Evolutionary conservation across 1,140 invertebrate genomes (phyloP).

Genomic region (Hycleus cichorii): DNA sequence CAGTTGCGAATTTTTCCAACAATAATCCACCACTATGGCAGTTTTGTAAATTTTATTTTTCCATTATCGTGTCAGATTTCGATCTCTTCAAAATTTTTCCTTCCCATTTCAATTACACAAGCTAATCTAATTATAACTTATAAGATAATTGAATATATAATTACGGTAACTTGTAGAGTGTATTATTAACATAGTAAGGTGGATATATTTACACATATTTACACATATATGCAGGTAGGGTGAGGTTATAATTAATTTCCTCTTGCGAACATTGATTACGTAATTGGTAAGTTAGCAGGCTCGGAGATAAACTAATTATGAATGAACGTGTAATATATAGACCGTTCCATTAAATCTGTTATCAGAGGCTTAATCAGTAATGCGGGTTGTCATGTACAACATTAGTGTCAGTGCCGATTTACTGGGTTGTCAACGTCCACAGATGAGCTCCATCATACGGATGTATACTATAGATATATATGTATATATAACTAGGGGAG

Average conservation of each 20-base stretch:
- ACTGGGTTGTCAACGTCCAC: conserved; percentile 30
- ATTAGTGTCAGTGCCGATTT: conserved; percentile 36
- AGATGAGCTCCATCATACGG: conserved; percentile 25
- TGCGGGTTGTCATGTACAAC: conserved; percentile 37
- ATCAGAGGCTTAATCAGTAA: conserved; percentile 27
- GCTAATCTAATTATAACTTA: too few species aligned
- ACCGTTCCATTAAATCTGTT: conserved; percentile 27
- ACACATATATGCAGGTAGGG: background rate
- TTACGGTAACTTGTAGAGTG: too few species aligned
- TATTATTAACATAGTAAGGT: too few species aligned
- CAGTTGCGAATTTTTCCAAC: too few species aligned
- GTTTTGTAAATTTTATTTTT: too few species aligned
- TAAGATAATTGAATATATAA: too few species aligned
- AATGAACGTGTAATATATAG: conserved; percentile 24
- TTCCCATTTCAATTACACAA: too few species aligned
- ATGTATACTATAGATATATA: background rate
- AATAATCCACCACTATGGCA: too few species aligned
- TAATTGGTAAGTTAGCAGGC: conserved; percentile 27
- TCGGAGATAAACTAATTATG: conserved; percentile 24
- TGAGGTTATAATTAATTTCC: conserved; percentile 12
- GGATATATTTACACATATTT: background rate
- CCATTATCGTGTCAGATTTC: too few species aligned
- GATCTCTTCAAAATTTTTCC: too few species aligned
- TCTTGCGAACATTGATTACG: conserved; percentile 14
- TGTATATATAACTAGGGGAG: conserved; percentile 9